Evolutionary conservation across 2,113 vertebrate genomes (phyloP).

Genomic region (Cyphomyrus discorhynchus): DNA sequence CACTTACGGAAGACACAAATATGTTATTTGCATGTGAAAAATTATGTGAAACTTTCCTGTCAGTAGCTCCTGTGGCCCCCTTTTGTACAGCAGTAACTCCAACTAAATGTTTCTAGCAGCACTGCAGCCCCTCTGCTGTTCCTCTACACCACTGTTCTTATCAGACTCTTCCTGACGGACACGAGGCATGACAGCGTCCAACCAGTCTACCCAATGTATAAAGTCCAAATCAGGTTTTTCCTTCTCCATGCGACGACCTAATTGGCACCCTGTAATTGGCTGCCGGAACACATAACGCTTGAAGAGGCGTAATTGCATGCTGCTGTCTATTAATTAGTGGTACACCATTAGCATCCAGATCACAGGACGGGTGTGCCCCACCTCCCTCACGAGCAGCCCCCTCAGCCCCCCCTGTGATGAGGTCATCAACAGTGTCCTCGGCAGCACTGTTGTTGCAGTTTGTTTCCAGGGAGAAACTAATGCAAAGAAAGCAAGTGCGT

Average conservation of each 20-base stretch:
- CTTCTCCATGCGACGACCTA: neutral
- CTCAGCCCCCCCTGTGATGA: neutral
- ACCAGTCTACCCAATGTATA: neutral
- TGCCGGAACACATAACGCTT: constrained; percentile 29
- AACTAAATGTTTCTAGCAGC: neutral
- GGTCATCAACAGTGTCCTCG: neutral
- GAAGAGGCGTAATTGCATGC: constrained; percentile 49
- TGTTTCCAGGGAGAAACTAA: neutral
- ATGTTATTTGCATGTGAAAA: neutral
- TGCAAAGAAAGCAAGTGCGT: neutral
- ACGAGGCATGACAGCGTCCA: neutral
- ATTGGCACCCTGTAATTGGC: constrained; percentile 42
- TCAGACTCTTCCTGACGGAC: neutral
- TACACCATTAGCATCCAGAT: constrained; percentile 37
- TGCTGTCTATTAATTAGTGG: constrained; percentile 53
- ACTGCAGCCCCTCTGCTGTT: neutral
- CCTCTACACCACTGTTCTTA: neutral
- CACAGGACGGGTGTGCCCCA: constrained; percentile 32
- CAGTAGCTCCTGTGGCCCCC: neutral
- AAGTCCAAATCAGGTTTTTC: neutral
- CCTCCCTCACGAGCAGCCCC: neutral
- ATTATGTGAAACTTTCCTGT: neutral
- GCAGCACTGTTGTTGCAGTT: neutral
- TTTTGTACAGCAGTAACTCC: neutral
- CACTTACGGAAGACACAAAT: neutral